phyloP scores from a whole-genome alignment of 2,797 vertebrate species.

The Anguilla marmorata region DNA sequence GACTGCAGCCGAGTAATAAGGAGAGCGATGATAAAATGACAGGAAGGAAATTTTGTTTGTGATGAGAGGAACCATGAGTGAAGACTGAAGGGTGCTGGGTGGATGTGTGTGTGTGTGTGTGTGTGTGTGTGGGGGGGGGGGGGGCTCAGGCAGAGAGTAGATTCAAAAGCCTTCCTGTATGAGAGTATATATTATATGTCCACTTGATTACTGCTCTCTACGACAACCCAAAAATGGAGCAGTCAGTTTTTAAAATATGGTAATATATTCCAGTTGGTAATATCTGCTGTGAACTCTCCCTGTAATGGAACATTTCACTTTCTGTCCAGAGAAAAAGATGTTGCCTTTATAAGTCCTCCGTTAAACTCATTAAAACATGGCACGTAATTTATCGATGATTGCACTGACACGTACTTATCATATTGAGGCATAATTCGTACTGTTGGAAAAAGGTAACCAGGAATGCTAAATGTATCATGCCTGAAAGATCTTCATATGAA shows the following conservation, averaged over 20 bases:
- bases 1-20: conserved; percentile 28
- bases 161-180: too few species aligned
- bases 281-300: background rate
- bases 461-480: background rate
- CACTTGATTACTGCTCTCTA: background rate
- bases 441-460: background rate
- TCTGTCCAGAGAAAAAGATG: background rate
- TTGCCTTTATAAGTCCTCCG: background rate
- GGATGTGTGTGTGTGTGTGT: background rate
- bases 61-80: conserved; percentile 17
- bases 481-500: background rate
- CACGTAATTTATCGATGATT: background rate
- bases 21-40: conserved; percentile 21
- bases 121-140: too few species aligned
- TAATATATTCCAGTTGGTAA: background rate
- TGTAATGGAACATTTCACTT: background rate
- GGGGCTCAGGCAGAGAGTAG: background rate
- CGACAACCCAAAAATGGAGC: background rate
- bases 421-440: background rate
- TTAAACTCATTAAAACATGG: background rate
- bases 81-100: background rate
- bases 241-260: background rate
- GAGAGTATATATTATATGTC: background rate
- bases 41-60: conserved; percentile 40
- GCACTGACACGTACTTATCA: background rate